Base-by-base conservation (phyloP, 2,797 vertebrate species). In the Sebastiscus albofasciatus region DNA sequence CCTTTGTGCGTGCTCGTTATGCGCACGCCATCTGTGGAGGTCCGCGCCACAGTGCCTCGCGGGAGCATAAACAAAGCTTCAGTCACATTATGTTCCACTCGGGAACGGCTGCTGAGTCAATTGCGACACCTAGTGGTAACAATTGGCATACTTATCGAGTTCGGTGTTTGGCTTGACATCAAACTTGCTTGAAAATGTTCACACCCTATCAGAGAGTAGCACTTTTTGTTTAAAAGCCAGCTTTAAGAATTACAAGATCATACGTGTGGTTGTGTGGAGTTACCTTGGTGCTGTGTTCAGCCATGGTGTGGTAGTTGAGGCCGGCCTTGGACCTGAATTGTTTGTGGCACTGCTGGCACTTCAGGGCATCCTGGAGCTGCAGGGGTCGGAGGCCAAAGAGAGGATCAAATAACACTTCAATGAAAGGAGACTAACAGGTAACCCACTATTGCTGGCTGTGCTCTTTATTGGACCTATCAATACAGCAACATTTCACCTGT, bases 251-350 rank as follows among this genome's bases (percentile, higher is more conserved):
- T 4, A 31, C 6, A n/a, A 10, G 8, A 52, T n/a, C 46, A 54
- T 26, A 24, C 20, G 27, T 56, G 60, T 56, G 60, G 12, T 31
- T 64, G 67, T 49, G 11, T 14, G 49, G 5, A 60, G 11, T 22
- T 96, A 97, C 97, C 97, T 98, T 98, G 93, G 96, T 96, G 82
- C 94, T 96, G 66, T 99, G 98, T 76, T 99, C 98, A 1, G 97
- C 97, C 98, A 99, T 98, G 79, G 96, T 97, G 94, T 99, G 98
- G 93, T 99, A 99, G 95, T 99, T 99, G 91, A 99, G 96, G 27
- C 97, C 98, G 0, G 98, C 98, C 94, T 99, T 99, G 79, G 98
- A 99, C 88, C 98, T 97, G 95, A 99, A 99, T 92, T 99, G 98
- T 88, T 99, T 99, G 86, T 97, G 96, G 93, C 98, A 99, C 89